Evolutionary conservation across 2,113 vertebrate genomes (phyloP).

Genomic region (Nanorana parkeri): DNA sequence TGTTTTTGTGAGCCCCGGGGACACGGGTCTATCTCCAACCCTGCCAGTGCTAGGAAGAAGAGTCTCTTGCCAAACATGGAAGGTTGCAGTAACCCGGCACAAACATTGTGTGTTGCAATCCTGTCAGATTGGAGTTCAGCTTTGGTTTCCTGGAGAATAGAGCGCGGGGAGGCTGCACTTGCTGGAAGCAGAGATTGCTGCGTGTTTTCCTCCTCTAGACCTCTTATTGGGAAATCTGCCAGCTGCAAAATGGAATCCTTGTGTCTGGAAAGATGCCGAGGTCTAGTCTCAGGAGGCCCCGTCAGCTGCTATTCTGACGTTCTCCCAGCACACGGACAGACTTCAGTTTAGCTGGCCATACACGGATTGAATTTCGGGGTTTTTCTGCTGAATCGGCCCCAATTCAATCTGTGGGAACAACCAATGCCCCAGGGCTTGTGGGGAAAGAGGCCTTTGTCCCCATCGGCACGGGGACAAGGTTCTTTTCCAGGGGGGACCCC

Average conservation of each 20-base stretch:
- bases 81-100: neutral
- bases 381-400: too few species aligned
- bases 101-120: conserved; percentile 8
- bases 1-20: too few species aligned
- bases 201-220: conserved; percentile 51
- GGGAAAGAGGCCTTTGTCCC: too few species aligned
- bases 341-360: too few species aligned
- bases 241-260: conserved; percentile 66
- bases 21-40: neutral
- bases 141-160: neutral
- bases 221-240: conserved; percentile 62
- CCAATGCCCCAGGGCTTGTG: too few species aligned
- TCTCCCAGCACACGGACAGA: too few species aligned
- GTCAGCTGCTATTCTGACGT: conserved; percentile 52
- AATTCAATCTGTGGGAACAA: too few species aligned
- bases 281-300: neutral
- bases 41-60: neutral
- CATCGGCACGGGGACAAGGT: too few species aligned
- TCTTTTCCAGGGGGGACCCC: too few species aligned
- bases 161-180: neutral
- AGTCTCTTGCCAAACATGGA: conserved; percentile 1
- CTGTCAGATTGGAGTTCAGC: conserved; percentile 13
- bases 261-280: conserved; percentile 55
- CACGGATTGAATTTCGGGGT: too few species aligned
- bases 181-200: neutral